phyloP scores from a whole-genome alignment of 2,113 vertebrate genomes.

The Ictalurus furcatus region DNA sequence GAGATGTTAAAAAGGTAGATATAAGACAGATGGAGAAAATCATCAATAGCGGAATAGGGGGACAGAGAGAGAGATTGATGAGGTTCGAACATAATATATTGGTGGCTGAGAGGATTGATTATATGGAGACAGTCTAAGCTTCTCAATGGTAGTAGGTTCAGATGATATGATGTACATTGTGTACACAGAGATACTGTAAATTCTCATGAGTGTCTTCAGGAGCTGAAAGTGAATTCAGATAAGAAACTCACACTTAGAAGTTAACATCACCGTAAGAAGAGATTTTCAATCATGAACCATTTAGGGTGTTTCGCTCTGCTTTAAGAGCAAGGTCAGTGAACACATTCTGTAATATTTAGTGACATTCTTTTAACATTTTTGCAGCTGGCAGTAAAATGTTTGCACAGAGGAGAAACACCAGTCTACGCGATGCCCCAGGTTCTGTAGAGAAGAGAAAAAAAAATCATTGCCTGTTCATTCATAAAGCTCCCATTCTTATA shows the following conservation, averaged over 20 bases:
- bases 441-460: background rate
- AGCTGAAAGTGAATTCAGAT: background rate
- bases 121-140: background rate
- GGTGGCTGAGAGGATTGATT: conserved; percentile 14
- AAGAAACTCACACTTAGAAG: background rate
- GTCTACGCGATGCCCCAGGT: background rate
- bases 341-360: background rate
- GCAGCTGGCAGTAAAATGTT: background rate
- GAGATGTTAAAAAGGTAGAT: background rate
- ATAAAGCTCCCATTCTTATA: background rate
- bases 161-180: background rate
- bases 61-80: background rate
- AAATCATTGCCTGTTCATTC: background rate
- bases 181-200: background rate
- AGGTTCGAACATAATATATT: background rate
- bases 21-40: background rate
- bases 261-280: background rate
- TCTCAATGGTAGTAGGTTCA: conserved; percentile 10
- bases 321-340: background rate
- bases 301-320: background rate
- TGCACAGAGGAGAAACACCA: background rate
- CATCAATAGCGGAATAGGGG: background rate
- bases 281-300: background rate
- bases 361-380: background rate
- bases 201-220: background rate